phyloP scores from a whole-genome alignment of 2,113 vertebrate genomes.

The Bufo gargarizans region DNA sequence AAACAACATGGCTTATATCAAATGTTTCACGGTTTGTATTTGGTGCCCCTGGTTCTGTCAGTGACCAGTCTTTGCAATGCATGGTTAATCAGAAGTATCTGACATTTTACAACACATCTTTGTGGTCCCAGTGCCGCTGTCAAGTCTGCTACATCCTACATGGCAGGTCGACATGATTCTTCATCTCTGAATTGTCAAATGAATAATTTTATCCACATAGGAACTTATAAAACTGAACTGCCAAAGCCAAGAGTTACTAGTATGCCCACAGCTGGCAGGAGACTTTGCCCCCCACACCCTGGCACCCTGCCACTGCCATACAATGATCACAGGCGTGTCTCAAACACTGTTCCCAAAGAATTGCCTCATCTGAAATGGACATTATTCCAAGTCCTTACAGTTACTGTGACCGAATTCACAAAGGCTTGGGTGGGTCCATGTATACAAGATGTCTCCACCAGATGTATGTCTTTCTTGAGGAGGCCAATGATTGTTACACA shows the following conservation, averaged over 20 bases:
- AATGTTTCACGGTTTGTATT: not conserved
- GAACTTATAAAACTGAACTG: constrained; percentile 3
- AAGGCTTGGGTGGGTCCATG: constrained; percentile 44
- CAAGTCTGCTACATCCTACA: constrained; percentile 20
- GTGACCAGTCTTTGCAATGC: not conserved
- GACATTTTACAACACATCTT: constrained; percentile 1
- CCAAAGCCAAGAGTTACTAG: constrained; percentile 25
- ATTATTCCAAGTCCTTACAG: constrained; percentile 40
- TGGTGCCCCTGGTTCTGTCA: not conserved
- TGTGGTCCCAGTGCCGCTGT: not conserved
- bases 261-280: constrained; percentile 51
- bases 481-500: constrained; percentile 10
- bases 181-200: constrained; percentile 18
- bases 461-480: not conserved
- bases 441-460: constrained; percentile 11
- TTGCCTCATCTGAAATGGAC: constrained; percentile 1
- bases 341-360: constrained; percentile 23
- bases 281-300: constrained; percentile 48
- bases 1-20: not conserved
- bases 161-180: not conserved
- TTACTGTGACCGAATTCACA: constrained; percentile 51
- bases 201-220: constrained; percentile 52
- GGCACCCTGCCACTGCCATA: constrained; percentile 27
- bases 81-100: not conserved
- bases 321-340: constrained; percentile 39